Conservation (phyloP, 2,113 vertebrate species). For the Vidua macroura region DNA sequence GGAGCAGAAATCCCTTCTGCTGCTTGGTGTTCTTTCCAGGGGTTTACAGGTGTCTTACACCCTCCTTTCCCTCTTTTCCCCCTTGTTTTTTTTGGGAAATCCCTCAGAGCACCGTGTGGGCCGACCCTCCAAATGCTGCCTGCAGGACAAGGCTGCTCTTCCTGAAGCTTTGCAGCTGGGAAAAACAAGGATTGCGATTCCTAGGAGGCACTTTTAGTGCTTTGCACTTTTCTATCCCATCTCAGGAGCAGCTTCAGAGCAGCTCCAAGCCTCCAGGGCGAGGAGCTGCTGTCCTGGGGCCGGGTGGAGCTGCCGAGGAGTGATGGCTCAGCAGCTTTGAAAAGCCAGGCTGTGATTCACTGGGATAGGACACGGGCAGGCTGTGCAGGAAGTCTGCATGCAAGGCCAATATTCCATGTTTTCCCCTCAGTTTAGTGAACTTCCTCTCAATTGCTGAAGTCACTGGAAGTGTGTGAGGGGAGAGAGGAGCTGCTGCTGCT, state of each 20-base stretch:
- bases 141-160: accelerated
- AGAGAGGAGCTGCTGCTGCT: not conserved
- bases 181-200: accelerated
- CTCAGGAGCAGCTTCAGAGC: not conserved
- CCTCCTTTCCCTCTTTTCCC: not conserved
- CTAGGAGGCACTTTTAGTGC: accelerated
- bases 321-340: conserved; percentile 28
- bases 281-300: not conserved
- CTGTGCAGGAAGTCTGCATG: not conserved
- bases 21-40: not conserved
- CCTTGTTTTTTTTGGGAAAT: not conserved
- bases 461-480: not conserved
- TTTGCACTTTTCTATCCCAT: accelerated
- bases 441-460: not conserved
- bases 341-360: not conserved
- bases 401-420: not conserved
- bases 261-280: accelerated
- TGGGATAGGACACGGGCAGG: not conserved
- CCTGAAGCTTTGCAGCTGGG: not conserved
- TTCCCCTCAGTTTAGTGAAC: not conserved
- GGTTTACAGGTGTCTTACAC: accelerated
- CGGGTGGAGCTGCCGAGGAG: not conserved
- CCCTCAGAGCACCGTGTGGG: accelerated
- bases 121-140: accelerated
- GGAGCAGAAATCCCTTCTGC: not conserved